These are phyloP conservation scores for Asobara japonica DNA, from an alignment of 1,140 invertebrate genomes.

Conservation along the genomic window DNA sequence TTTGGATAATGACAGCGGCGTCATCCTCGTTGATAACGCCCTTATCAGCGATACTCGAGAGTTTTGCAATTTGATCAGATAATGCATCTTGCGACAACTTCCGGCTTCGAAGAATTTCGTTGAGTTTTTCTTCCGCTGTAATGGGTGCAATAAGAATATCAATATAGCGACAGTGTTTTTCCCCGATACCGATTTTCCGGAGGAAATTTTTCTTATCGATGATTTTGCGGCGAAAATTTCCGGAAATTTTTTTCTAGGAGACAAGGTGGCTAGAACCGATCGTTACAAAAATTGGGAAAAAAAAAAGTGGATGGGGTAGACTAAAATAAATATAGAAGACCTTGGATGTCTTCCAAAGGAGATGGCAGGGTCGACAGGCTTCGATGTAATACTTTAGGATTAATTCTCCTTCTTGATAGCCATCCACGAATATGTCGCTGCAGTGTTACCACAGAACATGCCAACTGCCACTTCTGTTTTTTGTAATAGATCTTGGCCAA, in stretches of 20 bases:
- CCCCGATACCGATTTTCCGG: no score
- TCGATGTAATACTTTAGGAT: slow-evolving; percentile 58
- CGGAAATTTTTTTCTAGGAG: no score
- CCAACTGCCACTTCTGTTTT: slow-evolving; percentile 71
- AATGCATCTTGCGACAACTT: background rate
- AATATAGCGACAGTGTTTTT: background rate
- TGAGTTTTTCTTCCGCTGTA: slow-evolving; percentile 1
- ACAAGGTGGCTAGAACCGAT: no score
- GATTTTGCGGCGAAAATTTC: no score
- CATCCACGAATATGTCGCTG: slow-evolving; percentile 76
- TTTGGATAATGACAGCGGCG: slow-evolving; percentile 75
- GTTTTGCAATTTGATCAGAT: background rate
- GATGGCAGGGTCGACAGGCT: slow-evolving; percentile 19
- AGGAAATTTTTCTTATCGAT: no score
- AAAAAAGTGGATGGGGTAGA: background rate
- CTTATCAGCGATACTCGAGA: slow-evolving; percentile 31
- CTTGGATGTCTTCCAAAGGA: background rate
- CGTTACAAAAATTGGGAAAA: no score
- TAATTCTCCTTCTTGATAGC: slow-evolving; percentile 68
- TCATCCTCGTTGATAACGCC: slow-evolving; percentile 67
- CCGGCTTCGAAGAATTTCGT: background rate
- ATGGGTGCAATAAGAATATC: background rate
- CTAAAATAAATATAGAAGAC: background rate
- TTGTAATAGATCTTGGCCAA: slow-evolving; percentile 71
- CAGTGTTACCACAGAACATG: slow-evolving; percentile 73